A percentile compares a stretch with the other conserved stretches of the same genome.
These are phyloP conservation scores for Brenthis ino DNA, from an alignment of 2,888 invertebrate species.

Conservation along the genomic window DNA sequence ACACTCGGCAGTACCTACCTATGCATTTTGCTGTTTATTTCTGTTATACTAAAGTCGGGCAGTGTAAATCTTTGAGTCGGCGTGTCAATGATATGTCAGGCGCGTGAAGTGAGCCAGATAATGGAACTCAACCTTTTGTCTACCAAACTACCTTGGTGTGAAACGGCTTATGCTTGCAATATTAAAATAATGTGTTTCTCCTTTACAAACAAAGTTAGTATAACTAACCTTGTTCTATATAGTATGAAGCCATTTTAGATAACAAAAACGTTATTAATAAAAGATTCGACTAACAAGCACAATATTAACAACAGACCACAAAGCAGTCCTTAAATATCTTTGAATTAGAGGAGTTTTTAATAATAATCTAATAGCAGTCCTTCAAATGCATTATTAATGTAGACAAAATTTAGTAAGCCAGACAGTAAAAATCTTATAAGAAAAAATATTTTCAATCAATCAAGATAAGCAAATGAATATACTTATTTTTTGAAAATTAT, in stretches of 20 bases:
- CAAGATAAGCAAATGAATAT: too few species aligned
- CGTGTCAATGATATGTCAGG: conserved; percentile 60
- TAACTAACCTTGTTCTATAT: conserved; percentile 57
- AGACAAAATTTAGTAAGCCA: too few species aligned
- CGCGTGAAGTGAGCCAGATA: conserved; percentile 55
- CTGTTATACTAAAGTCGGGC: conserved; percentile 46
- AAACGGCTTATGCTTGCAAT: conserved; percentile 49
- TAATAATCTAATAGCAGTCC: too few species aligned
- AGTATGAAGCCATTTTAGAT: conserved; percentile 42
- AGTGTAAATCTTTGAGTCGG: conserved; percentile 52
- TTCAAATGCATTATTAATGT: too few species aligned
- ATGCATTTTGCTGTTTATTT: conserved; percentile 47
- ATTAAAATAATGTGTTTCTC: conserved; percentile 59
- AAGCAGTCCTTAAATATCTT: background rate
- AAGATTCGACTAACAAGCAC: background rate
- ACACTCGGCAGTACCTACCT: conserved; percentile 20
- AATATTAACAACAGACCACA: background rate
- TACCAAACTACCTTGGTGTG: conserved; percentile 44
- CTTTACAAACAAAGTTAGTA: conserved; percentile 55
- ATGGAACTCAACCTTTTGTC: conserved; percentile 63
- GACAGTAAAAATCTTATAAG: too few species aligned
- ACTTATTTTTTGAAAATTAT: too few species aligned
- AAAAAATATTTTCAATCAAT: too few species aligned
- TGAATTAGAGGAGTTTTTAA: too few species aligned
- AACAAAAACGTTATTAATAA: conserved; percentile 38